Evolutionary conservation across 2,797 vertebrate species (phyloP), one percentile per base, ranked within the genome.

Genomic region (Melanotaenia boesemani): DNA sequence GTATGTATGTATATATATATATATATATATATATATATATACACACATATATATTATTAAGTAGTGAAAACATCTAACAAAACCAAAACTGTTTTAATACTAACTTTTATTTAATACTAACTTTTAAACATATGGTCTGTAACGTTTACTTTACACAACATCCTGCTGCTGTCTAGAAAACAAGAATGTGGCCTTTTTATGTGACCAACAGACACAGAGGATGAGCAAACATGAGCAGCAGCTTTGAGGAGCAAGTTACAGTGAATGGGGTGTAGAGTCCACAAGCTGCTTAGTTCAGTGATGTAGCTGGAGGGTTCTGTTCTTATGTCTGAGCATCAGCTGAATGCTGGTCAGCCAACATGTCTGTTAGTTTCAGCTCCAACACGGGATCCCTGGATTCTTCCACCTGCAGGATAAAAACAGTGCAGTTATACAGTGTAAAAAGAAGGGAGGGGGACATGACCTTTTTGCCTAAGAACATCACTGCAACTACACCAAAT

Each of bases 301-400:
- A 50, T 50, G 7, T n/a, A 12, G 9, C 22, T 12, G 24, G 52
- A 12, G 12, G 10, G 24, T 12, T 10, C 50, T 24, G 10, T 26
- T 26, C 13, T 4, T 55, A 15, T 6, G 22, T 55, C 5, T 28
- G 24, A 55, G 52, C 24, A 13, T 55, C 52, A 24, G 9, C 6
- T 28, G 24, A 26, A 26, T 28, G 52, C 52, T 55, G 22, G 24
- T 55, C 52, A 1, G 24, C 52, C 22, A 55, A 28, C 52, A 55
- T 55, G 24, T 55, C 52, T 55, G 26, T 55, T 28, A 55, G 24
- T 55, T 55, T 55, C 52, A 55, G 52, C 12, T 55, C 22, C n/a
- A 55, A 26, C 22, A 55, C 52, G 10, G 52, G 52, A 55, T 55
- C 52, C 24, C 13, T 26, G 22, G 24, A 6, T 26, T 55, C 52